Percentiles rank a stretch among this genome's conserved stretches.
Conservation (phyloP, 2,888 invertebrate genomes). For the Hirtodrosophila duncani region DNA sequence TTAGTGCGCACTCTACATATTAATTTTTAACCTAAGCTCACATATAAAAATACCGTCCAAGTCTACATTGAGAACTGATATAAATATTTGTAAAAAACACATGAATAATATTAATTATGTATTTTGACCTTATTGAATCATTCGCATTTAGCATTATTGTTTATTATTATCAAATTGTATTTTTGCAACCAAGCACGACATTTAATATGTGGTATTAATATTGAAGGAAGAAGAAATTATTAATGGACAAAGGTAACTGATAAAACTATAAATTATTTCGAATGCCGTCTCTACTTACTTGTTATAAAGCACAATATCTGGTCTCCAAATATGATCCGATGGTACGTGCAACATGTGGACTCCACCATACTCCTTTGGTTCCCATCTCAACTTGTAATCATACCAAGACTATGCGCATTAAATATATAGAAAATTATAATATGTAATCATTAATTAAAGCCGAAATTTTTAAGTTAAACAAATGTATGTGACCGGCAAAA, state of each 20-base stretch:
- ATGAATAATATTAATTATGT: not conserved
- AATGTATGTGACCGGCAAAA: too few species aligned
- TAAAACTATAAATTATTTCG: not conserved
- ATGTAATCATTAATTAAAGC: too few species aligned
- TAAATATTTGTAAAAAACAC: too few species aligned
- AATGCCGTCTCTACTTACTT: slow-evolving; percentile 81
- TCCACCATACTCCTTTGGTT: slow-evolving; percentile 90
- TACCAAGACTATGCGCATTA: slow-evolving; percentile 84
- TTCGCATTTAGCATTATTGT: not conserved
- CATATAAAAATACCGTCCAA: too few species aligned
- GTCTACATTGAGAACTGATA: too few species aligned
- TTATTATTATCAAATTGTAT: not conserved
- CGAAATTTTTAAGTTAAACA: too few species aligned
- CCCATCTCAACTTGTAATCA: slow-evolving; percentile 91
- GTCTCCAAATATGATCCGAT: slow-evolving; percentile 90
- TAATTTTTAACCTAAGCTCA: too few species aligned
- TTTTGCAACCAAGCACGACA: slow-evolving; percentile 15
- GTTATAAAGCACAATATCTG: slow-evolving; percentile 90
- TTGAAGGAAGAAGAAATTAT: slow-evolving; percentile 11
- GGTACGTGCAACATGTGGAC: slow-evolving; percentile 91
- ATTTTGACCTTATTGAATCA: not conserved
- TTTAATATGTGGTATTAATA: slow-evolving; percentile 7
- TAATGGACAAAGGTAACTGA: slow-evolving; percentile 1
- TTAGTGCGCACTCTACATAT: too few species aligned
- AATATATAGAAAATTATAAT: not conserved